Evolutionary conservation across 1,140 invertebrate genomes (phyloP), one percentile per base, ranked within the genome.

Genomic region (Pachyrhynchus sulphureomaculatus): DNA sequence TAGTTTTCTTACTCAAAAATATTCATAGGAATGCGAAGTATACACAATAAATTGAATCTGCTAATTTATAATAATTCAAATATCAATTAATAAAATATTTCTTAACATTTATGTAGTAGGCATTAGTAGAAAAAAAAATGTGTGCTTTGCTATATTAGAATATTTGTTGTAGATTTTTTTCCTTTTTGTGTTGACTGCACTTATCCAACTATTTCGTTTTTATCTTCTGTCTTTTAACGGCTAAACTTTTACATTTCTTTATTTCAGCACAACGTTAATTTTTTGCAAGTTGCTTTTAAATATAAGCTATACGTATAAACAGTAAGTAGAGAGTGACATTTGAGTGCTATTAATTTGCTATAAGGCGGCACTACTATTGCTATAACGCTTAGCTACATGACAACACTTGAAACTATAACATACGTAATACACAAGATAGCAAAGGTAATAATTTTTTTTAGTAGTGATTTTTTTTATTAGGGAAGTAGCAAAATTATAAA

Each of bases 261-360:
- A 37, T 55, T 55, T 55, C 52, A 55, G 52, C 52, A 42, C 21
- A 15, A 12, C 52, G 52, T 55, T 42, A 55, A 44, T 44, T 44
- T 44, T 18, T 44, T 44, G 41, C 41, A 44, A 55, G 49, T 42
- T 36, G 52, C 52, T 55, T 55, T 55, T 55, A 18, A 44, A 44
- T 24, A 55, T 23, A 37, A 39, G 26, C 49, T 53, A 53, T 33
- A 17, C 20, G 26, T 15, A 33, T 29, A 34, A 33, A 49, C 34
- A 55, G 52, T 55, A 55, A 55, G 52, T 55, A 55, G 39, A 44
- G 32, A 13, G 32, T 32, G 49, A 18, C 15, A 20, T 21, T 52
- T 52, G 24, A 29, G 26, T 29, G 26, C 26, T 29, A 29, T 29
- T 29, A 9, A 10, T 29, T n/a, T 29, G 26, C 26, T 29, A 29